These are phyloP conservation scores for Plodia interpunctella DNA, from an alignment of 1,140 invertebrate species.

Conservation along the genomic window DNA sequence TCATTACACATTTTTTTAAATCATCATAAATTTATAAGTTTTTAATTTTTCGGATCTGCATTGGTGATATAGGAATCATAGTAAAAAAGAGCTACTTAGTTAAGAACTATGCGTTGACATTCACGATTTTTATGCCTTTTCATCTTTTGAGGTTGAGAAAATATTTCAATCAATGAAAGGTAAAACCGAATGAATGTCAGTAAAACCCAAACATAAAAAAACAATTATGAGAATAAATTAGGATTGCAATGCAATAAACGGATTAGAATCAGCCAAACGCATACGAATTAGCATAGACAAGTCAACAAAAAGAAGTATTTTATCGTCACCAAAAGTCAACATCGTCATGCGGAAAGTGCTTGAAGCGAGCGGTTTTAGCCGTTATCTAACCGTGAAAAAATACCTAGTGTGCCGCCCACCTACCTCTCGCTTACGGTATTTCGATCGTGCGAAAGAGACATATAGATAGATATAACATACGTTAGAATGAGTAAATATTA, in stretches of 20 bases:
- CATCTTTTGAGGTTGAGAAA: too few species aligned
- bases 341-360: constrained; percentile 19
- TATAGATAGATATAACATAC: neutral
- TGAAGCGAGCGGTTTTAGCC: constrained; percentile 24
- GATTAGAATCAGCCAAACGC: neutral
- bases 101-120: too few species aligned
- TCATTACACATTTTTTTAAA: too few species aligned
- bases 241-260: neutral
- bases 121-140: too few species aligned
- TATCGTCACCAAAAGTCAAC: constrained; percentile 23
- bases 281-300: neutral
- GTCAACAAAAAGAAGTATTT: constrained; percentile 1
- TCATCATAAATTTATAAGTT: too few species aligned
- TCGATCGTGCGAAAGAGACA: constrained; percentile 25
- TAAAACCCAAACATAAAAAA: neutral
- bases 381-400: constrained; percentile 32
- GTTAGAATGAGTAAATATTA: constrained; percentile 15
- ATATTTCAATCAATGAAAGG: too few species aligned
- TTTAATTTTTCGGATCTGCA: too few species aligned
- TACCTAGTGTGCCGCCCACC: constrained; percentile 13
- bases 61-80: too few species aligned
- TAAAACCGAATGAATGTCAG: too few species aligned
- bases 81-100: too few species aligned
- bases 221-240: neutral
- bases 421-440: constrained; percentile 27